Evolutionary conservation across 2,888 invertebrate genomes (phyloP), one percentile per base, ranked within the genome.

Genomic region (Mythimna albipuncta): DNA sequence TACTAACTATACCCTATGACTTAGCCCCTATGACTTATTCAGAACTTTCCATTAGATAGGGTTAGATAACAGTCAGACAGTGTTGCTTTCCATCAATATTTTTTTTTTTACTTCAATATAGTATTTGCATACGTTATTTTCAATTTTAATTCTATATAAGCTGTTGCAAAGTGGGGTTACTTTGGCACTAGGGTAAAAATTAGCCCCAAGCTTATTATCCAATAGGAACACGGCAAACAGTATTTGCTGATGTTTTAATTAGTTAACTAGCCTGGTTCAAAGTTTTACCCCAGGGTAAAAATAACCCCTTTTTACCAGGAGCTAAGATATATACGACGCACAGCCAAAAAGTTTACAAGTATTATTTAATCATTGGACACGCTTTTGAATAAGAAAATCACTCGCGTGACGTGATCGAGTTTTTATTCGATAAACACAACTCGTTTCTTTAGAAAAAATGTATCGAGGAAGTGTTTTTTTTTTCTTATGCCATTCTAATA

Each of bases 391-490:
- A 50, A 64, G 66, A 72, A 82, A 82, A 84, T 58, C 62, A 69
- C 38, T 75, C 68, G 62, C 47, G 54, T 72, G 69, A 70, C 69
- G 70, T 58, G 26, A 66, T 65, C 47, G 64, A 55, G 67, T 76
- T 77, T 78, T 65, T 74, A 69, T 32, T 61, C 52, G 61, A 50
- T 76, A 62, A 57, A 47, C 68, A 59, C 62, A 79, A 83, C 79
- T 66, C 57, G 72, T 77, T 77, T 74, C 69, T 67, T 63, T 35
- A 70, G 73, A 79, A 84, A 84, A 85, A 82, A 75, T 62, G 19
- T 55, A 68, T 77, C 52, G 63, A 85, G 83, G 83, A 84, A 84
- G 79, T 82, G 41, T 68, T 77, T 82, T 82, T 78, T 26, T 82
- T 73, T 79, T 69, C 64, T 65, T 66, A 78, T 72, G 75, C 63